Conservation (phyloP, 1,140 invertebrate genomes). For the Camponotus floridanus region DNA sequence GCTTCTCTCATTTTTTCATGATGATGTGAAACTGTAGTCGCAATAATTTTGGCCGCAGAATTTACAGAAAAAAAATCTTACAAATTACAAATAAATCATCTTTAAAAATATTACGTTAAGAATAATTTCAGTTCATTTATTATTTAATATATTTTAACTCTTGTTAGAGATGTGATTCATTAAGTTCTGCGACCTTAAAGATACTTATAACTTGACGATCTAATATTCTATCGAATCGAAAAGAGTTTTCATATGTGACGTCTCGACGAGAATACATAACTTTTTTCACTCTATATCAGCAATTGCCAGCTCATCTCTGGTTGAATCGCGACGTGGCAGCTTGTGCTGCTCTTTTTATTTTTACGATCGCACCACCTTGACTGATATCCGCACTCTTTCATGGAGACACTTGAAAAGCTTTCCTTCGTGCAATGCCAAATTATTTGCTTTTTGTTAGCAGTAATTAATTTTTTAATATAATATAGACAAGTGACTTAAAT, state of each 20-base stretch:
- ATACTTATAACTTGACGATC: background rate
- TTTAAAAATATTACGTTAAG: too few species aligned
- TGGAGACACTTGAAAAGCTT: background rate
- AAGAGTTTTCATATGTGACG: conserved; percentile 14
- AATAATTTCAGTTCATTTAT: too few species aligned
- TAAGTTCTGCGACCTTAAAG: background rate
- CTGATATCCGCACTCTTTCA: conserved; percentile 38
- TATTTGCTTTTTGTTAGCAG: background rate
- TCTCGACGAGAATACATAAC: conserved; percentile 38
- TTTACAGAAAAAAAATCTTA: background rate
- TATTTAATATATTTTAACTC: background rate
- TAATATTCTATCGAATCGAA: background rate
- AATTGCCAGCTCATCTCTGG: conserved; percentile 55
- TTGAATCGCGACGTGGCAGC: conserved; percentile 52
- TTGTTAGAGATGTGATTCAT: background rate
- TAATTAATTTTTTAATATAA: conserved; percentile 24
- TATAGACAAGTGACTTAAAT: background rate
- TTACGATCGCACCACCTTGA: conserved; percentile 51
- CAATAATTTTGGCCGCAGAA: background rate
- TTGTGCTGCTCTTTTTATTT: conserved; percentile 59
- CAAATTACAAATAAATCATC: background rate
- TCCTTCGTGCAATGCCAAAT: background rate
- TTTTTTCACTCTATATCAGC: conserved; percentile 55
- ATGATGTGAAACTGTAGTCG: background rate
- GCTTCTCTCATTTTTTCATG: conserved; percentile 2